Base-by-base conservation (phyloP, 2,113 vertebrate genomes). In the Agelaius tricolor region DNA sequence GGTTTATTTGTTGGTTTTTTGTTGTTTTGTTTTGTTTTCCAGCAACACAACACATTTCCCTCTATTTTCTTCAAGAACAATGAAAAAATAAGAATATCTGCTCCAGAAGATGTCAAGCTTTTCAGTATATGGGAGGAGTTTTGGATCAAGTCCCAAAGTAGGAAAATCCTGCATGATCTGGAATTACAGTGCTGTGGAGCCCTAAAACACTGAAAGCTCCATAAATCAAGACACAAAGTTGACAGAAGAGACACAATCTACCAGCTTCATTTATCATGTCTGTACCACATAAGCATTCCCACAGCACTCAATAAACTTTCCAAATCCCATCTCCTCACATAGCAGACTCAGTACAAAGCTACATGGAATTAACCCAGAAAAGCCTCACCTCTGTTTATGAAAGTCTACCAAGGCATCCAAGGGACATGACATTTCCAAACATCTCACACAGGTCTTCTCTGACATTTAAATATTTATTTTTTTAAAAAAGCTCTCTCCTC, bases 151-250 rank as follows among this genome's bases (percentile, higher is more conserved):
- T 74, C 44, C 33, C 65, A 78, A 90, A 92, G 47, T 7, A 88
- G 24, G 24, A 22, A 90, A 90, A 93, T 75, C 63, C 65, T 86
- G 35, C 26, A n/a, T 5, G 4, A 84, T 43, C 39, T 80, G 67
- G 46, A 79, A 76, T 91, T 90, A 31, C 6, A 49, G n/a, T 65
- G 27, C 28, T 92, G 33, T 37, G n/a, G n/a, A 43, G 21, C 46
- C 22, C 65, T 59, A 52, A 78, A 83, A 18, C 47, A 66, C 35
- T n/a, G 55, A 81, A 86, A 85, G 55, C 13, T 71, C 52, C 51
- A 46, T 74, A 94, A 90, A 90, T 85, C 85, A 91, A 86, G 75
- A 74, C 30, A 71, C 30, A 80, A 85, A 88, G 59, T 15, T 91
- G 78, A 88, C 43, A 63, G 75, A 93, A 83, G 33, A 83, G 51